Conservation (phyloP, 2,797 vertebrate species). For the Discoglossus pictus region DNA sequence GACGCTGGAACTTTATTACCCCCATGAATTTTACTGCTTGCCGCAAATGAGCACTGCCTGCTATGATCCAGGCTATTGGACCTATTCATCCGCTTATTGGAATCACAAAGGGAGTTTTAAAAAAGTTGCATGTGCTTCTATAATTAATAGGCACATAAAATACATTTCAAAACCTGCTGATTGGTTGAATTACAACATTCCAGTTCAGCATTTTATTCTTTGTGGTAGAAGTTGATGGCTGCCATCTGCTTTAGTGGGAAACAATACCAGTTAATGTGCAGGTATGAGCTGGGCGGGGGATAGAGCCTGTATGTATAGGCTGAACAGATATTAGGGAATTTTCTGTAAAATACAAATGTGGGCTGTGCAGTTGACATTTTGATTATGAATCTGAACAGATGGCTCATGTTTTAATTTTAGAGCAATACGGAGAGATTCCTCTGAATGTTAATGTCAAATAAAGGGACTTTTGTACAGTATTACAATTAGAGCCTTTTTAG, state of each 20-base stretch:
- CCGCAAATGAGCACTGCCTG: constrained; percentile 39
- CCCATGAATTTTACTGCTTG: constrained; percentile 48
- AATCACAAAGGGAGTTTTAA: constrained; percentile 48
- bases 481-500: constrained; percentile 31
- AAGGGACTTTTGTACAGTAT: constrained; percentile 34
- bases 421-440: constrained; percentile 41
- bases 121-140: constrained; percentile 48
- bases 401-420: constrained; percentile 46
- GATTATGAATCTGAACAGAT: constrained; percentile 48
- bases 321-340: constrained; percentile 38
- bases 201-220: constrained; percentile 36
- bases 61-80: constrained; percentile 38
- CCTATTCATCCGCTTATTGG: constrained; percentile 34
- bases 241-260: constrained; percentile 40
- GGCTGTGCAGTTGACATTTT: constrained; percentile 38
- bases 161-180: constrained; percentile 37
- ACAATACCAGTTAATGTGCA: constrained; percentile 29
- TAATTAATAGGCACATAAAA: constrained; percentile 49
- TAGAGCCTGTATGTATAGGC: constrained; percentile 23
- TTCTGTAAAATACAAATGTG: constrained; percentile 22
- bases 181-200: constrained; percentile 45
- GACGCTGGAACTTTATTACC: constrained; percentile 48
- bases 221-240: constrained; percentile 37
- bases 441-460: constrained; percentile 35
- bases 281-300: constrained; percentile 16